Evolutionary conservation across 1,140 invertebrate genomes (phyloP).

Genomic region (Galleria mellonella): DNA sequence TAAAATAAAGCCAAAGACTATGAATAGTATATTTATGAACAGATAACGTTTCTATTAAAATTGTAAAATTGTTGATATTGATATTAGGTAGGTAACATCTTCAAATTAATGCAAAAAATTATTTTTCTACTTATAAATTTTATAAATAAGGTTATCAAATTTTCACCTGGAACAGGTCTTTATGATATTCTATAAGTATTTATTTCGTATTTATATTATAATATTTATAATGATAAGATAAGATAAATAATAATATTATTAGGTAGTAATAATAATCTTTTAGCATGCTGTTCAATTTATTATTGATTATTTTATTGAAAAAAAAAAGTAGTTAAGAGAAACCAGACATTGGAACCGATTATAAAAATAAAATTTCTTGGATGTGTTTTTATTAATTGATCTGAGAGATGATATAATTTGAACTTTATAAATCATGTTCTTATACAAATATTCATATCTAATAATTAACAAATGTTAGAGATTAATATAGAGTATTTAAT

Average conservation of each 20-base stretch:
- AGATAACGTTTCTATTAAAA: slow-evolving; percentile 1
- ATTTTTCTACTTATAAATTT: slow-evolving; percentile 18
- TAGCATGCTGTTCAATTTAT: no score
- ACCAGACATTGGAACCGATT: no score
- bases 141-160: slow-evolving; percentile 14
- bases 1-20: slow-evolving; percentile 28
- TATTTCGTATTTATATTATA: neutral
- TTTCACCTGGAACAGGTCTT: slow-evolving; percentile 10
- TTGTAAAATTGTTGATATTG: slow-evolving; percentile 10
- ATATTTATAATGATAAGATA: neutral
- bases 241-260: neutral
- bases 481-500: no score
- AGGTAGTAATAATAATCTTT: no score
- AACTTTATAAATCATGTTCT: no score
- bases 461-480: no score
- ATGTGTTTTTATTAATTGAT: no score
- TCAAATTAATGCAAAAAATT: slow-evolving; percentile 11
- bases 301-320: no score
- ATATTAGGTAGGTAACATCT: slow-evolving; percentile 12
- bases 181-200: neutral
- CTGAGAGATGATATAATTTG: no score
- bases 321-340: no score
- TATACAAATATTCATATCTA: no score
- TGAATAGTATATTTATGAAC: slow-evolving; percentile 2
- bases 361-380: no score